Base-by-base conservation (phyloP, 2,797 vertebrate genomes). In the Clarias platycephalus region DNA sequence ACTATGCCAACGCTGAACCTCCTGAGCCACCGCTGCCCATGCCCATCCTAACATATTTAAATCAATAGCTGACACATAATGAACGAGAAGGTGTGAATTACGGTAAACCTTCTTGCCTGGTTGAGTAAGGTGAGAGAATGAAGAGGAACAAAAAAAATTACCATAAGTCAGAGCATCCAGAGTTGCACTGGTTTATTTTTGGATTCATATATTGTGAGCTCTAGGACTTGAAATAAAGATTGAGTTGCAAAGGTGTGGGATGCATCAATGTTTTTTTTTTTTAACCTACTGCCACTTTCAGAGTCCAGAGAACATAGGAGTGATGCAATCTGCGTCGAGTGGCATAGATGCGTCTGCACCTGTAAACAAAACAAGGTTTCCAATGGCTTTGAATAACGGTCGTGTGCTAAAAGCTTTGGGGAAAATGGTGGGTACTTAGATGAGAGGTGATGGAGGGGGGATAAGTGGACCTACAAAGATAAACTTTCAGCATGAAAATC, bases 401-500 rank as follows among this genome's bases (percentile, higher is more conserved):
- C 13, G 63, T 63, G 58, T 63, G 58, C 76, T 79, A 62, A 63
- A 79, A 44, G 58, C 76, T 44, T 44, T 15, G 34, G 13, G 22
- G 16, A 63, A 63, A 78, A 62, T 37, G 3, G 57, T 62, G 4
- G 31, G 6, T 78, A 26, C 60, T 79, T 44, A 26, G 58, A 79
- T 79, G 44, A 58, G 74, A 57, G 26, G 55, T 76, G 74, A 12
- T 24, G 28, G 18, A 6, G 72, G 53, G 26, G n/a, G 2, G 44
- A 12, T 18, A 74, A 75, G 28, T 58, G 74, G 15, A 18, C 58
- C 40, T 63, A 58, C 24, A 62, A 63, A 40, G 24, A 37, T 79
- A 63, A 18, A 79, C 6, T 79, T n/a, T 18, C 58, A 79, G 37
- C 58, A 79, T 4, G 77, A 63, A 44, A 79, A 44, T 44, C 24